Conservation (phyloP, 2,888 invertebrate species). For the Alsophila aescularia region DNA sequence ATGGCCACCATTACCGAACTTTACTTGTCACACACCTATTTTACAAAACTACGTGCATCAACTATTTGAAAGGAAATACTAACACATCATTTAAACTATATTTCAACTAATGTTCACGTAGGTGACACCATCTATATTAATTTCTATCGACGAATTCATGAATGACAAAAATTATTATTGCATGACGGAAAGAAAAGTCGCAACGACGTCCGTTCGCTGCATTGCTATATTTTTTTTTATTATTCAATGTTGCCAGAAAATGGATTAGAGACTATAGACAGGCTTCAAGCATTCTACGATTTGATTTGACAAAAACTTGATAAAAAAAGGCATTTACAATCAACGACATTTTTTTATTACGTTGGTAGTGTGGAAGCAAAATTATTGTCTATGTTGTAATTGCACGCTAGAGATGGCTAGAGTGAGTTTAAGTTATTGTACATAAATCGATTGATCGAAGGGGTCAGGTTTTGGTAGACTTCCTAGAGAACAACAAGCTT, state of each 20-base stretch:
- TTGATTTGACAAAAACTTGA: neutral
- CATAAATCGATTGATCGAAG: too few relatives aligned
- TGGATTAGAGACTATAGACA: constrained; percentile 4
- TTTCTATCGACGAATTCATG: constrained; percentile 80
- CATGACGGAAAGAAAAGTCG: constrained; percentile 84
- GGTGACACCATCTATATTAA: constrained; percentile 76
- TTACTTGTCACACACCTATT: constrained; percentile 81
- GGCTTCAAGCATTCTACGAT: too few relatives aligned
- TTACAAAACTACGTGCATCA: constrained; percentile 71
- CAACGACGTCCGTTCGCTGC: constrained; percentile 82
- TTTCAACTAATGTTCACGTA: constrained; percentile 76
- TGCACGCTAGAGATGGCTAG: neutral
- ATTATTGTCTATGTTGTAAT: too few relatives aligned
- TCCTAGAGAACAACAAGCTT: too few relatives aligned
- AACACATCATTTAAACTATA: constrained; percentile 80
- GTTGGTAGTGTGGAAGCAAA: too few relatives aligned
- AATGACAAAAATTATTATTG: constrained; percentile 84
- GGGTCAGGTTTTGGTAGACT: too few relatives aligned
- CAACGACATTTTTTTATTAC: neutral
- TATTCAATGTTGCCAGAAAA: constrained; percentile 58
- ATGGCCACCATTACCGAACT: constrained; percentile 85
- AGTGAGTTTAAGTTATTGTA: too few relatives aligned
- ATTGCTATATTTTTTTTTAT: constrained; percentile 63
- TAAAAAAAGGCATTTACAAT: neutral
- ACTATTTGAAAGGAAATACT: constrained; percentile 75